These are phyloP conservation scores for Ceramica pisi DNA, from an alignment of 2,888 invertebrate genomes.

Conservation along the genomic window DNA sequence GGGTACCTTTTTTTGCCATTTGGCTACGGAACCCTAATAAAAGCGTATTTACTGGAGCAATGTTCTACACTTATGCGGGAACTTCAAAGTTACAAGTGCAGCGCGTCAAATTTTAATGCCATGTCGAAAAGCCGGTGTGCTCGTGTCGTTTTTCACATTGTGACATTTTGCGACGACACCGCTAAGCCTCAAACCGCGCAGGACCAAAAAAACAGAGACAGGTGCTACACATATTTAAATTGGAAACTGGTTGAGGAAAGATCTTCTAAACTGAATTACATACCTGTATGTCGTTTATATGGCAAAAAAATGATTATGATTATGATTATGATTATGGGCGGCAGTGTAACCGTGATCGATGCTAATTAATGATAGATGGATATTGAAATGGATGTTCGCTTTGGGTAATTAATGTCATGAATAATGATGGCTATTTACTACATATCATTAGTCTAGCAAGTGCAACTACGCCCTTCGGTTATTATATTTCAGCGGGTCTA, in stretches of 20 bases:
- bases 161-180: constrained; percentile 33
- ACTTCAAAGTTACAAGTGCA: constrained; percentile 51
- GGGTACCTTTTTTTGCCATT: too few species aligned
- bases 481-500: background rate
- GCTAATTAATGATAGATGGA: constrained; percentile 48
- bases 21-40: too few species aligned
- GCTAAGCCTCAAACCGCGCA: constrained; percentile 30
- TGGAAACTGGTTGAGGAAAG: constrained; percentile 19
- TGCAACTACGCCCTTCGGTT: background rate
- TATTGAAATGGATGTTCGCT: constrained; percentile 35
- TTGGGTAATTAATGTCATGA: constrained; percentile 51
- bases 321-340: too few species aligned
- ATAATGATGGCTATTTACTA: constrained; percentile 42
- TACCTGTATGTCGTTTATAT: constrained; percentile 22
- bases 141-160: constrained; percentile 33
- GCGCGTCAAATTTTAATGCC: constrained; percentile 46
- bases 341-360: constrained; percentile 44
- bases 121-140: constrained; percentile 34
- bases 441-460: constrained; percentile 5
- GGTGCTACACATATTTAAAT: constrained; percentile 48
- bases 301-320: too few species aligned
- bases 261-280: constrained; percentile 26
- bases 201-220: constrained; percentile 26
- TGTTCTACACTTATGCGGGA: constrained; percentile 30
- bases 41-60: constrained; percentile 38